These are phyloP conservation scores for Anguilla marmorata DNA, from an alignment of 2,797 vertebrate genomes.

Conservation along the genomic window DNA sequence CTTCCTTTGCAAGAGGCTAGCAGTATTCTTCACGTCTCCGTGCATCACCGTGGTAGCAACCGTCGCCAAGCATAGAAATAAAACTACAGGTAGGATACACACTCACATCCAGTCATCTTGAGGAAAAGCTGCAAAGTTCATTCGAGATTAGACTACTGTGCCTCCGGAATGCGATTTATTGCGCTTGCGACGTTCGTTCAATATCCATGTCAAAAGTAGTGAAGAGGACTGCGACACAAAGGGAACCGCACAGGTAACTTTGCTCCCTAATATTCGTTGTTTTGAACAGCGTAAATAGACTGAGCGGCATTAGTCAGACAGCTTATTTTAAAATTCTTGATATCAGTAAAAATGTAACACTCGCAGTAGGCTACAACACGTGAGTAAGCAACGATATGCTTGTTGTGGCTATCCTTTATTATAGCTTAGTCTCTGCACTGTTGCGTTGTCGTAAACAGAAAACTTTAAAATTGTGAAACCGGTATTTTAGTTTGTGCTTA, in stretches of 20 bases:
- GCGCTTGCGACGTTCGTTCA: background rate
- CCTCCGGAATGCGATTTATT: background rate
- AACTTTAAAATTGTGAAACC: background rate
- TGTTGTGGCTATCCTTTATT: background rate
- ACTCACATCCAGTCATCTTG: background rate
- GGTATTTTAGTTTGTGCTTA: background rate
- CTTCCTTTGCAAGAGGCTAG: background rate
- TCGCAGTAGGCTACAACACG: background rate
- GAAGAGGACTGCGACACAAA: conserved; percentile 21
- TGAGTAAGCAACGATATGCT: conserved; percentile 1
- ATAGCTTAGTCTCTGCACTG: background rate
- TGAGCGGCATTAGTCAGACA: background rate
- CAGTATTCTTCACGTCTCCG: conserved; percentile 1
- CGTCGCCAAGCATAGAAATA: conserved; percentile 23
- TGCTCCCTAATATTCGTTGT: background rate
- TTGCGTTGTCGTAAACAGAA: conserved; percentile 2
- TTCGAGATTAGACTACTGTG: background rate
- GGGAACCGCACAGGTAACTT: conserved; percentile 16
- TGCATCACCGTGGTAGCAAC: conserved; percentile 9
- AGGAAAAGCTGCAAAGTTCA: background rate
- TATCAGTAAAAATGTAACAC: background rate
- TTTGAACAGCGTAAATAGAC: background rate
- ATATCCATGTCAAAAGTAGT: conserved; percentile 24
- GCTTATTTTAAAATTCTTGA: background rate
- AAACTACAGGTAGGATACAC: conserved; percentile 18